These are phyloP conservation scores for Saccostrea echinata DNA, from an alignment of 1,140 invertebrate species.

Conservation along the genomic window DNA sequence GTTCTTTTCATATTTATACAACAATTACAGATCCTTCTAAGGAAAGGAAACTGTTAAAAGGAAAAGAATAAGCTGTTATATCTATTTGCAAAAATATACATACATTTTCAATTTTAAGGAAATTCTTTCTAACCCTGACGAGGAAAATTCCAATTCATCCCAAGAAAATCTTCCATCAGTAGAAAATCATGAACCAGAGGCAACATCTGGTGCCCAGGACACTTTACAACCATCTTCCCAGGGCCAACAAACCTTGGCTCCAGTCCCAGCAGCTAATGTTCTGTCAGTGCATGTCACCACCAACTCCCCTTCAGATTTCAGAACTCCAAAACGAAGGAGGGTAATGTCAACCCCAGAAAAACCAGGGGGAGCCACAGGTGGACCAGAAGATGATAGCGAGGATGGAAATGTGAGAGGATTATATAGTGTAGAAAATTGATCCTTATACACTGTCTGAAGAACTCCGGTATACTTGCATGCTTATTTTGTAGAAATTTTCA, in stretches of 20 bases:
- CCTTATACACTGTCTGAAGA: neutral
- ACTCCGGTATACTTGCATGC: neutral
- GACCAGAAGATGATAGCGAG: slow-evolving; percentile 61
- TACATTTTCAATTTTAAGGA: neutral
- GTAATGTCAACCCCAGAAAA: slow-evolving; percentile 62
- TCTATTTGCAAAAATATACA: neutral
- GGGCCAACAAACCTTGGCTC: neutral
- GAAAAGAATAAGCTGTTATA: neutral
- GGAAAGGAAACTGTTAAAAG: neutral
- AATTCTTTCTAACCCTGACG: neutral
- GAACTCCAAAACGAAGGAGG: slow-evolving; percentile 67
- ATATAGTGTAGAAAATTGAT: neutral
- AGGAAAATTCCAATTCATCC: neutral
- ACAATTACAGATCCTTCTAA: neutral
- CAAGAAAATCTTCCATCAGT: neutral
- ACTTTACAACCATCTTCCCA: neutral
- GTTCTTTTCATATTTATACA: neutral
- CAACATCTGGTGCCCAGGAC: neutral
- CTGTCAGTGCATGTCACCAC: neutral
- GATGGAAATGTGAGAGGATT: slow-evolving; percentile 65
- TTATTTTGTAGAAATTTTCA: too few relatives aligned
- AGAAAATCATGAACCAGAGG: neutral
- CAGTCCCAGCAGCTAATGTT: neutral
- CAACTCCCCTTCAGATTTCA: slow-evolving; percentile 64
- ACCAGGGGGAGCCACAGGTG: slow-evolving; percentile 35